These are phyloP conservation scores for Hydractinia symbiolongicarpus DNA, from an alignment of 30 jellyfish, hydroid and myxozoan species.

Conservation along the genomic window DNA sequence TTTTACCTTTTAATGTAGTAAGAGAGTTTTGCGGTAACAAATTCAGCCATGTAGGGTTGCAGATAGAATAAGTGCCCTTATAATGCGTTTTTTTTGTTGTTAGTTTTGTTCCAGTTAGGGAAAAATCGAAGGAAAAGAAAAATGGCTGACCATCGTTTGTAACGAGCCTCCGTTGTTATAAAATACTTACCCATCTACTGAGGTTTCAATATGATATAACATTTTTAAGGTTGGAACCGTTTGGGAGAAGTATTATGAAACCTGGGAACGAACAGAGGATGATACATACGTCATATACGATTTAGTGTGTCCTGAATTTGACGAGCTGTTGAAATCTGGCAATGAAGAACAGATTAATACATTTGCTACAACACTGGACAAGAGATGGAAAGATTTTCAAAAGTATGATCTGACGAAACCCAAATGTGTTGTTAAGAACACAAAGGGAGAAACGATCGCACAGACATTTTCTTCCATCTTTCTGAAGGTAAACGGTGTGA, in stretches of 20 bases:
- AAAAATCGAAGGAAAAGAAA: no score
- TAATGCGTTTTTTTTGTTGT: no score
- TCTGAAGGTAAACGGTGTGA: background rate
- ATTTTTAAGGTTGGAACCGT: conserved; percentile 7
- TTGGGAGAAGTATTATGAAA: conserved; percentile 2
- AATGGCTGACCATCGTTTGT: no score
- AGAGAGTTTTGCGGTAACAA: no score
- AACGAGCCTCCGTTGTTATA: no score
- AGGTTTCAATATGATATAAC: no score
- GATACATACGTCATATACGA: conserved; percentile 47
- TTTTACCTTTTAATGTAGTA: no score
- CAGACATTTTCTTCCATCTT: conserved; percentile 24
- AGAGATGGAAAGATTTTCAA: conserved; percentile 36
- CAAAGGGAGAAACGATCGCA: conserved; percentile 31
- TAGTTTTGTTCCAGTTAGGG: no score
- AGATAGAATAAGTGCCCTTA: no score
- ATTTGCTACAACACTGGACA: conserved; percentile 36
- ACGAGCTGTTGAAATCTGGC: conserved; percentile 33
- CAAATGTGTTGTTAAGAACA: conserved; percentile 33
- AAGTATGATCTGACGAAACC: conserved; percentile 26
- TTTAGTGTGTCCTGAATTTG: conserved; percentile 53
- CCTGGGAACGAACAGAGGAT: conserved; percentile 53
- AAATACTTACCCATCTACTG: no score
- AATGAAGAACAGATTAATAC: conserved; percentile 27
- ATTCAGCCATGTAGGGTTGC: no score